Evolutionary conservation across 2,797 vertebrate species (phyloP).

Genomic region (Microchirus variegatus): DNA sequence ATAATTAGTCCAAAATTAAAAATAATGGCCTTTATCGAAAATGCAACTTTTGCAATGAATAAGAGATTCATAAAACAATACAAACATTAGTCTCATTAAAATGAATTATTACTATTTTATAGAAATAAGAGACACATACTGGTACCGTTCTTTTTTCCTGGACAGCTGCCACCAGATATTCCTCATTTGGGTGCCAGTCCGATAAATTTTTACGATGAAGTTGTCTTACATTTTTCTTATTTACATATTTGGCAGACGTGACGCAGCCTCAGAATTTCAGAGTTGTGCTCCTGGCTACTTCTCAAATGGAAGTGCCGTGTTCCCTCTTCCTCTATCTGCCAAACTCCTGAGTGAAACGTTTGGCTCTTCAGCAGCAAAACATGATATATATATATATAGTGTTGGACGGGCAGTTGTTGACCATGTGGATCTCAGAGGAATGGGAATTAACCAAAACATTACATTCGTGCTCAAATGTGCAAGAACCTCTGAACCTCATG

Average conservation of each 20-base stretch:
- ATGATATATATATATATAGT: too few species aligned
- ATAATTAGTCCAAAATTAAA: too few species aligned
- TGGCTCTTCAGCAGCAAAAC: not conserved
- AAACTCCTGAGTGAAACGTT: not conserved
- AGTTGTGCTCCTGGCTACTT: not conserved
- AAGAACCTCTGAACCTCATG: too few species aligned
- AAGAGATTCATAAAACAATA: not conserved
- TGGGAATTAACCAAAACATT: too few species aligned
- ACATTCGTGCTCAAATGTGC: too few species aligned
- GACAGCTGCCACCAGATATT: too few species aligned
- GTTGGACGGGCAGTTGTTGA: too few species aligned
- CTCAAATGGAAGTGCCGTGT: not conserved
- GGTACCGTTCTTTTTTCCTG: too few species aligned
- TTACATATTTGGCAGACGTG: conserved; percentile 1
- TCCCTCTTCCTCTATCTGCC: not conserved
- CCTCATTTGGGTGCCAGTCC: too few species aligned
- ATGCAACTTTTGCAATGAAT: not conserved
- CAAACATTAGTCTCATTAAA: not conserved
- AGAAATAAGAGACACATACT: not conserved
- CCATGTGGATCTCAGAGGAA: too few species aligned
- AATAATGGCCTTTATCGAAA: not conserved
- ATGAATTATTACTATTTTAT: not conserved
- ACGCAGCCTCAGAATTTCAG: not conserved
- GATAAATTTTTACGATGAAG: not conserved
- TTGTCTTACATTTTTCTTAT: not conserved